A percentile compares a stretch with the other conserved stretches of the same genome.
Conservation (phyloP, 2,797 vertebrate species). For the Rhadinocentrus ornatus region DNA sequence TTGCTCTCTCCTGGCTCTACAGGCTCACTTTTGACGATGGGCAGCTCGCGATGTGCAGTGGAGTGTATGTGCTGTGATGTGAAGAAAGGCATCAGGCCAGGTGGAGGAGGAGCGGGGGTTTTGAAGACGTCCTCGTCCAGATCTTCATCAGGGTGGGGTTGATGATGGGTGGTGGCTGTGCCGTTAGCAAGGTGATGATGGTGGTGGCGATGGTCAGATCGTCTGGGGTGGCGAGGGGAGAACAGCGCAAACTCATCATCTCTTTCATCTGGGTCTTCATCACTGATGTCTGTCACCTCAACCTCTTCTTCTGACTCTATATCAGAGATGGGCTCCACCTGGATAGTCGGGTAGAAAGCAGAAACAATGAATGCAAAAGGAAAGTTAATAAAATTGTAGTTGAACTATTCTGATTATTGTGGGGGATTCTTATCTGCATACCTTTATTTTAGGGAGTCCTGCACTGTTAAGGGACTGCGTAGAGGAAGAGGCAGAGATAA, state of each 20-base stretch:
- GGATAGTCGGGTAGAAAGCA: neutral
- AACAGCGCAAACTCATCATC: conserved; percentile 84
- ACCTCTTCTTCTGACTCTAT: conserved; percentile 90
- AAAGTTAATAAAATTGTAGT: too few species aligned
- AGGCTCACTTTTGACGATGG: conserved; percentile 76
- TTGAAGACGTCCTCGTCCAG: conserved; percentile 93
- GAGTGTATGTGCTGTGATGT: conserved; percentile 62
- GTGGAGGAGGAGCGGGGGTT: conserved; percentile 84
- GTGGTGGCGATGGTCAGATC: conserved; percentile 62
- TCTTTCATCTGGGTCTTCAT: conserved; percentile 86
- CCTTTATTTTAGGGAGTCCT: conserved; percentile 87
- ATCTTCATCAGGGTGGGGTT: conserved; percentile 80
- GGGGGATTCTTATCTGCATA: conserved; percentile 45
- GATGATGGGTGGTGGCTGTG: conserved; percentile 46
- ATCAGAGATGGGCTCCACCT: conserved; percentile 93
- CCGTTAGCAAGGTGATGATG: conserved; percentile 75
- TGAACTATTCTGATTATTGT: too few species aligned
- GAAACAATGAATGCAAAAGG: neutral
- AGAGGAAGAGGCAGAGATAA: conserved; percentile 81
- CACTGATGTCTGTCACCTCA: conserved; percentile 93
- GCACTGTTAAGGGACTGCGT: conserved; percentile 83
- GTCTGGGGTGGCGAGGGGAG: conserved; percentile 63
- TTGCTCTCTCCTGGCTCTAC: conserved; percentile 57
- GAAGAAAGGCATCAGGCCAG: conserved; percentile 76
- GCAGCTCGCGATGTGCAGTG: conserved; percentile 43